These are phyloP conservation scores for Miichthys miiuy DNA, from an alignment of 2,797 vertebrate genomes.

Conservation along the genomic window DNA sequence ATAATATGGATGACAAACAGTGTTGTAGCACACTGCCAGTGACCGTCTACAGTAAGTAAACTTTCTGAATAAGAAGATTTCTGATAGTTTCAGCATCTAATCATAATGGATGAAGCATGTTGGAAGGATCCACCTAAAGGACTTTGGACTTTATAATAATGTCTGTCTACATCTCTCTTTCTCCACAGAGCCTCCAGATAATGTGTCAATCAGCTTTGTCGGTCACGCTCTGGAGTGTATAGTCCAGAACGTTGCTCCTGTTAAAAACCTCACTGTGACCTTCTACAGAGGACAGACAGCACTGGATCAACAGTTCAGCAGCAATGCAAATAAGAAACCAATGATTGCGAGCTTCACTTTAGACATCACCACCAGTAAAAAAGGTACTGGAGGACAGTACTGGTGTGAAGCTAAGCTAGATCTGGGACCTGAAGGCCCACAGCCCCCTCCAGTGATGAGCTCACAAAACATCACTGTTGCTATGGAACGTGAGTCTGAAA, in stretches of 20 bases:
- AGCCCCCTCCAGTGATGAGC: conserved; percentile 45
- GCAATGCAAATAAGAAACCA: conserved; percentile 35
- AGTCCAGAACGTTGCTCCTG: conserved; percentile 57
- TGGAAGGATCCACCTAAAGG: too few relatives aligned
- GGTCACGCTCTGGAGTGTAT: conserved; percentile 63
- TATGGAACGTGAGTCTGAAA: conserved; percentile 74
- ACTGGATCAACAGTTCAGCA: conserved; percentile 11
- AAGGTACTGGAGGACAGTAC: conserved; percentile 66
- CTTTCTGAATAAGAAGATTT: too few relatives aligned
- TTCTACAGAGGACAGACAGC: conserved; percentile 58
- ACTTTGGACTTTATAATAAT: too few relatives aligned
- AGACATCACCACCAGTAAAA: conserved; percentile 42
- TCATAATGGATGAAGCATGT: too few relatives aligned
- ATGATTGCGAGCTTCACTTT: conserved; percentile 41
- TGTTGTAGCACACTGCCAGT: neutral
- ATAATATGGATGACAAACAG: neutral
- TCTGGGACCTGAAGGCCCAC: conserved; percentile 72
- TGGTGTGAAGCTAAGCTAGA: conserved; percentile 76
- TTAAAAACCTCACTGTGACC: conserved; percentile 47
- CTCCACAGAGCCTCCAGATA: conserved; percentile 70
- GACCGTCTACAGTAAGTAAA: conserved; percentile 62
- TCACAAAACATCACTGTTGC: conserved; percentile 54
- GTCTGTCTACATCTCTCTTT: neutral
- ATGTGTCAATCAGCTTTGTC: conserved; percentile 54
- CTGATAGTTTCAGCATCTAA: too few relatives aligned